Percentiles rank a stretch among this genome's conserved stretches.
Conservation (phyloP, 1,140 invertebrate genomes). For the Microplitis demolitor region DNA sequence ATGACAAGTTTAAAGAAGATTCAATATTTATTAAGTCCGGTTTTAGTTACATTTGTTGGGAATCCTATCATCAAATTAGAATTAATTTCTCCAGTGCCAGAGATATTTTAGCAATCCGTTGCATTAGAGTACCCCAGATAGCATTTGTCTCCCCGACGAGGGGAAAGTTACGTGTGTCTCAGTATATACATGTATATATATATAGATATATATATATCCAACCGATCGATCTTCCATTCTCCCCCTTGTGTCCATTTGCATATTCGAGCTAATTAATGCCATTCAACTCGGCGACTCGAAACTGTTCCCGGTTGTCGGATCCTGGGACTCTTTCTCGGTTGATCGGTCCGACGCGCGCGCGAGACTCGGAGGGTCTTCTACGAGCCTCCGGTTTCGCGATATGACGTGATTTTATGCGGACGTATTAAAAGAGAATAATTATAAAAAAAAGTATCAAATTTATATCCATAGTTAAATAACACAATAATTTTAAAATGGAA, state of each 20-base stretch:
- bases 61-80: too few species aligned
- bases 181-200: background rate
- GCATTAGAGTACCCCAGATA: background rate
- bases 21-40: too few species aligned
- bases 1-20: too few species aligned
- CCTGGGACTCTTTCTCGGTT: slow-evolving; percentile 26
- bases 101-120: slow-evolving; percentile 1
- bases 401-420: slow-evolving; percentile 5
- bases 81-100: background rate
- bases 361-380: slow-evolving; percentile 40
- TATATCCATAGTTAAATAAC: background rate
- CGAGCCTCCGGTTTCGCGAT: background rate
- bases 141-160: too few species aligned
- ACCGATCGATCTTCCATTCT: slow-evolving; percentile 27
- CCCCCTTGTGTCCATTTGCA: slow-evolving; percentile 27
- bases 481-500: background rate
- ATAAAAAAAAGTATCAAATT: background rate
- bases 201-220: background rate
- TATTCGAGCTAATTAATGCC: slow-evolving; percentile 36
- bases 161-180: background rate
- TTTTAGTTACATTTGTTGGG: too few species aligned
- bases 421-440: background rate
- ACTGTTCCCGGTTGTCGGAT: slow-evolving; percentile 38
- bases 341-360: slow-evolving; percentile 40
- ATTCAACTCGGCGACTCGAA: slow-evolving; percentile 38